Percentiles rank a stretch among this genome's conserved stretches.
phyloP scores from a whole-genome alignment of 2,113 vertebrate species.

The Pseudopipra pipra region DNA sequence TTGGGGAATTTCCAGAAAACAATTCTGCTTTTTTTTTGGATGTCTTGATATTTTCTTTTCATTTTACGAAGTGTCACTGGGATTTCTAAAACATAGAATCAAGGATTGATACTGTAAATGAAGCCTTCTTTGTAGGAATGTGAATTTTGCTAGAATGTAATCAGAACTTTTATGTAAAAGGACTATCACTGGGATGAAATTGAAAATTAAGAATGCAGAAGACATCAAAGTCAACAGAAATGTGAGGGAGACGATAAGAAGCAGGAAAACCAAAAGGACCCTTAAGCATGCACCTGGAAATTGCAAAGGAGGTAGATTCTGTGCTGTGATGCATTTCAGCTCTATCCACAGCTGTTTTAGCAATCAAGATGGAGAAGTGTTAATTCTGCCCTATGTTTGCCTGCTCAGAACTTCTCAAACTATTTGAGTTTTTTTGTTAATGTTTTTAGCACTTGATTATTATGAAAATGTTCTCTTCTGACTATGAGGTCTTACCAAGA shows the following conservation, averaged over 20 bases:
- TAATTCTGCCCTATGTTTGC: neutral
- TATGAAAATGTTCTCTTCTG: neutral
- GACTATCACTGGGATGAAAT: neutral
- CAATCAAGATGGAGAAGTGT: neutral
- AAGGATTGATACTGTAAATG: neutral
- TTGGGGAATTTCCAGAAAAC: neutral
- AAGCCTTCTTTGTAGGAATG: neutral
- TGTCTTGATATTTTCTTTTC: neutral
- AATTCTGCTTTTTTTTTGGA: neutral
- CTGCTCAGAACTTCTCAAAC: neutral
- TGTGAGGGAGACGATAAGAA: neutral
- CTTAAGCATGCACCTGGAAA: neutral
- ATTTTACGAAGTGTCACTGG: neutral
- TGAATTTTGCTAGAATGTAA: neutral
- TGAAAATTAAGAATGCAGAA: neutral
- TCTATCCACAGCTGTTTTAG: neutral
- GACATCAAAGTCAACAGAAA: neutral
- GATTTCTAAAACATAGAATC: neutral
- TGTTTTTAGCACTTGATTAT: neutral
- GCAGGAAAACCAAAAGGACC: neutral
- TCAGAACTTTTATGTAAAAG: neutral
- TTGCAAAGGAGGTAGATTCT: neutral
- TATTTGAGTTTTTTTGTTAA: neutral
- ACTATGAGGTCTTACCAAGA: neutral
- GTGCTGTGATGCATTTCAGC: neutral